Base-by-base conservation (phyloP, 2,113 vertebrate species). In the Solea senegalensis region DNA sequence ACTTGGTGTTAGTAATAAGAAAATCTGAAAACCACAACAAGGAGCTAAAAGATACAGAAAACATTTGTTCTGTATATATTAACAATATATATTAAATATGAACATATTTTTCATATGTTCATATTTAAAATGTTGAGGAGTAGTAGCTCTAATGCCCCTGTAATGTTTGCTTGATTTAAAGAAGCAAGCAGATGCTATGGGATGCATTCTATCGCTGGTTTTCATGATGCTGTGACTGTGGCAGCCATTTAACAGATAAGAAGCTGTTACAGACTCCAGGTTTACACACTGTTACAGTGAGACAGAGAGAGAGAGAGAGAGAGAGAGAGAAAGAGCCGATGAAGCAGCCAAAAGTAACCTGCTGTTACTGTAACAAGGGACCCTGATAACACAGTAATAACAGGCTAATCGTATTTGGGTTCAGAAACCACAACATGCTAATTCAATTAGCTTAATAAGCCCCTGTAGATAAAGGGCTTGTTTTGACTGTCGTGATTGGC, bases 361-460 rank as follows among this genome's bases (percentile, higher is more conserved):
- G 91, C 91, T 91, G 91, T 89, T 90, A 89, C 82, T 83, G 91
- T 90, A 91, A 90, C 91, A 86, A 84, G 90, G 90, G 91, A 92
- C 85, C 85, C 85, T 69, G 90, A 92, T 92, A 92, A 92, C 91
- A 88, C 84, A 83, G 90, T 92, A 91, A 92, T 91, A 92, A 90
- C 86, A 73, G 81, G 84, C 87, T 92, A 90, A 92, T 92, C 91
- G 88, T 90, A 90, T 92, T 92, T 92, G 89, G 88, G 90, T 91
- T 92, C 91, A 92, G 89, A 90, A 90, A 92, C 82, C 89, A 92
- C 89, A 92, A 92, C 90, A 91, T 89, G 82, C 91, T 91, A 91
- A 92, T 92, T 92, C 84, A 92, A 92, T 92, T 92, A 92, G 82
- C 89, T 89, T 90, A 92, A 92, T 92, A 91, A 92, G 90, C 91